Evolutionary conservation across 1,140 invertebrate genomes (phyloP).

Genomic region (Lordiphosa stackelbergi): DNA sequence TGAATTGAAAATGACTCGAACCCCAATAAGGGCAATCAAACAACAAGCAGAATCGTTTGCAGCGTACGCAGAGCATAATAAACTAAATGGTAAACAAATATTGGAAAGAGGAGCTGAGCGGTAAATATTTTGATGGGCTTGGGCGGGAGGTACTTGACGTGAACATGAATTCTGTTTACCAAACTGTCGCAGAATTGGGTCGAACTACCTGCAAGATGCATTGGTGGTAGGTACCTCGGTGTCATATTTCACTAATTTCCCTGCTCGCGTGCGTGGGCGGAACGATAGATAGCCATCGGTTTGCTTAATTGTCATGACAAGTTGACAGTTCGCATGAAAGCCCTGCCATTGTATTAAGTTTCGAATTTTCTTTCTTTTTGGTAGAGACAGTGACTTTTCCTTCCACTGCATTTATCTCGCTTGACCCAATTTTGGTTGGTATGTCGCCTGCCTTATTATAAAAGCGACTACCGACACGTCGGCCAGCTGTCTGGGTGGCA

Average conservation of each 20-base stretch:
- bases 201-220: slow-evolving; percentile 32
- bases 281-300: slow-evolving; percentile 51
- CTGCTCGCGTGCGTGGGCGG: slow-evolving; percentile 40
- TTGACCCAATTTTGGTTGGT: slow-evolving; percentile 58
- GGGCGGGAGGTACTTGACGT: neutral
- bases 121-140: slow-evolving; percentile 26
- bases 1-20: slow-evolving; percentile 58
- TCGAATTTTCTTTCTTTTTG: slow-evolving; percentile 15
- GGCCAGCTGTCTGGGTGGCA: slow-evolving; percentile 37
- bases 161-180: slow-evolving; percentile 23
- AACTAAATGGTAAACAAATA: slow-evolving; percentile 74
- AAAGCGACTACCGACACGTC: slow-evolving; percentile 46
- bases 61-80: slow-evolving; percentile 61
- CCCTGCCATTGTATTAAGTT: slow-evolving; percentile 48
- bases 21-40: slow-evolving; percentile 72
- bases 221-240: slow-evolving; percentile 14
- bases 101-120: slow-evolving; percentile 29
- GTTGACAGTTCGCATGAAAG: slow-evolving; percentile 74
- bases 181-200: slow-evolving; percentile 57
- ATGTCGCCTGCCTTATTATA: slow-evolving; percentile 60
- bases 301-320: slow-evolving; percentile 70
- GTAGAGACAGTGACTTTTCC: slow-evolving; percentile 13
- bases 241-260: slow-evolving; percentile 62
- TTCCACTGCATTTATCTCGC: slow-evolving; percentile 56
- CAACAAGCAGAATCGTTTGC: slow-evolving; percentile 31